phyloP scores from a whole-genome alignment of 2,113 vertebrate species.

The Hemibates koningsi region DNA sequence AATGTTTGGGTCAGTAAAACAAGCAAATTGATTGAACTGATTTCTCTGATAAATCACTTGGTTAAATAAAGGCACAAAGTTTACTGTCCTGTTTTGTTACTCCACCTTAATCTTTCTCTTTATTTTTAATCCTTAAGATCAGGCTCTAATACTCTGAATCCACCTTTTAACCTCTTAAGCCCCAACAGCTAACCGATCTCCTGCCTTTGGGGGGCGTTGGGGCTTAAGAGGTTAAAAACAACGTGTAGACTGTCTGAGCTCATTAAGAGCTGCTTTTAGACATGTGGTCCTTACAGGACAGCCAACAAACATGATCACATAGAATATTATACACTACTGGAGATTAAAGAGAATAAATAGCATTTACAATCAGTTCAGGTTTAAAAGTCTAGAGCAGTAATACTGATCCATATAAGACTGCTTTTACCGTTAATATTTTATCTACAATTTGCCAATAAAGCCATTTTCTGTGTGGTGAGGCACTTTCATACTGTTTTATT shows the following conservation, averaged over 20 bases:
- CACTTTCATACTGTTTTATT: accelerated
- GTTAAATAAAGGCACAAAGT: not conserved
- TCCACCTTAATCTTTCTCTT: not conserved
- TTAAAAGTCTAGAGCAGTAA: not conserved
- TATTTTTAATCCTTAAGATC: not conserved
- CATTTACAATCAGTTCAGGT: accelerated
- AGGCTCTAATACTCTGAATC: not conserved
- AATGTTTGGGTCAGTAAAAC: not conserved
- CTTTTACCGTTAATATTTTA: not conserved
- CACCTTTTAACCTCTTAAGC: not conserved
- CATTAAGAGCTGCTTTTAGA: not conserved
- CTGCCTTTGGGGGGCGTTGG: too few species aligned
- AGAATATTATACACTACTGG: not conserved
- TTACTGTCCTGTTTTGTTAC: not conserved
- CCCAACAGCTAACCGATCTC: too few species aligned
- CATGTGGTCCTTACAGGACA: not conserved
- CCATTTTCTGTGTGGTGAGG: accelerated
- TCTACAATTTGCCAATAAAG: accelerated
- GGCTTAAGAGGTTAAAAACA: not conserved
- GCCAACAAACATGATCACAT: not conserved
- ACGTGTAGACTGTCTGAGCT: not conserved
- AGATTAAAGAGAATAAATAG: not conserved
- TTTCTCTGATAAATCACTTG: not conserved
- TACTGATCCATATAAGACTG: not conserved
- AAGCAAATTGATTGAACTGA: accelerated